A percentile compares a stretch with the other conserved stretches of the same genome.
Evolutionary conservation across 1,140 invertebrate species (phyloP).

Genomic region (Musca domestica): DNA sequence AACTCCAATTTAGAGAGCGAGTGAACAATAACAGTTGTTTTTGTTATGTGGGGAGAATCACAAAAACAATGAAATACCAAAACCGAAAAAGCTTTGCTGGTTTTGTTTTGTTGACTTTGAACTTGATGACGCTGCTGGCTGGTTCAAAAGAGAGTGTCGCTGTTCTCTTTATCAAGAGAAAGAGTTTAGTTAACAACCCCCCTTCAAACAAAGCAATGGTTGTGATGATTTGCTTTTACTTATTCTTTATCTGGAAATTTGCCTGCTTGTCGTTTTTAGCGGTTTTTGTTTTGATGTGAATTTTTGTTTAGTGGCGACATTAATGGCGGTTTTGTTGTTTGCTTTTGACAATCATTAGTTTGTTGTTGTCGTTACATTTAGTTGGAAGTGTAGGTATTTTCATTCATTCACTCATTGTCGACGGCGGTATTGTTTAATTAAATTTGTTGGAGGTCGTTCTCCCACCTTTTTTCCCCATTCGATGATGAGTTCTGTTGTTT

Average conservation of each 20-base stretch:
- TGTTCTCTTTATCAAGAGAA: not conserved
- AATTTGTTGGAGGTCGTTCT: no score
- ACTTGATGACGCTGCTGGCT: not conserved
- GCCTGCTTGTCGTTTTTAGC: not conserved
- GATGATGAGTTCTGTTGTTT: no score
- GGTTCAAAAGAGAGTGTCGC: not conserved
- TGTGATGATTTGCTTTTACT: not conserved
- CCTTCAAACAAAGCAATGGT: not conserved
- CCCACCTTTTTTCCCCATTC: no score
- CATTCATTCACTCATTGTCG: no score
- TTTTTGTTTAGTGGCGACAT: not conserved
- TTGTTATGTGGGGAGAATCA: not conserved
- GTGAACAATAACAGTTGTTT: not conserved
- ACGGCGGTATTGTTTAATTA: no score
- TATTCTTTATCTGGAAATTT: not conserved
- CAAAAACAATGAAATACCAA: no score
- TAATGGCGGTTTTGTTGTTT: no score
- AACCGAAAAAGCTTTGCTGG: no score
- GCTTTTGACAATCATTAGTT: no score
- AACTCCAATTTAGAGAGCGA: no score
- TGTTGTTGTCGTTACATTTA: no score
- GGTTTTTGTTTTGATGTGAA: not conserved
- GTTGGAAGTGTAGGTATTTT: no score
- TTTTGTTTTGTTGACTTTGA: constrained; percentile 16
- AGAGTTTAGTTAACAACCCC: not conserved